Evolutionary conservation across 2,113 vertebrate genomes (phyloP).

Genomic region (Climacteris rufus): DNA sequence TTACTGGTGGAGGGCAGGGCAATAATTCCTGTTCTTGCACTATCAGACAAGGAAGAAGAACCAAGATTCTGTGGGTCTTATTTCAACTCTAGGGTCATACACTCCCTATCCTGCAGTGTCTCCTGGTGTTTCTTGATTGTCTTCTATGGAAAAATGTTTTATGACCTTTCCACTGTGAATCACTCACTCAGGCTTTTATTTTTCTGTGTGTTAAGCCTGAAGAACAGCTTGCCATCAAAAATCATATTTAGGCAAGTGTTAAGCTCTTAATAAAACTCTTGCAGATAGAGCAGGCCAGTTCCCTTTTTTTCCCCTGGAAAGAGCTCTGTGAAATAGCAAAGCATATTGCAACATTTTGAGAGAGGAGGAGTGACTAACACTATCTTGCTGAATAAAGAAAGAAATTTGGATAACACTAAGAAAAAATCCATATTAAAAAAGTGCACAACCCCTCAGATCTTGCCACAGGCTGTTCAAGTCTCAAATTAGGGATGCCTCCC

Average conservation of each 20-base stretch:
- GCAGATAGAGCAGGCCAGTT: not conserved
- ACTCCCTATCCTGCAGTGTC: slow-evolving; percentile 15
- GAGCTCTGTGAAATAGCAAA: not conserved
- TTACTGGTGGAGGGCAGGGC: slow-evolving; percentile 45
- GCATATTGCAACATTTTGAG: not conserved
- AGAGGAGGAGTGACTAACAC: not conserved
- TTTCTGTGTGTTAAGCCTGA: not conserved
- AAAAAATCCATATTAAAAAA: not conserved
- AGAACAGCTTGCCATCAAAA: not conserved
- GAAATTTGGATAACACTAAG: not conserved
- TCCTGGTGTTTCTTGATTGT: slow-evolving; percentile 5
- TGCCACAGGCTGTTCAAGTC: not conserved
- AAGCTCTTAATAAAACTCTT: not conserved
- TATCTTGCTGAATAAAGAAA: not conserved
- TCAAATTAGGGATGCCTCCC: not conserved
- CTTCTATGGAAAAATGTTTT: not conserved
- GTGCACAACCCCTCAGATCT: not conserved
- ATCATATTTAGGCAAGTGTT: not conserved
- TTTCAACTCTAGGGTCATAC: not conserved
- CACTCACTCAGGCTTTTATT: not conserved
- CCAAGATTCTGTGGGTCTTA: slow-evolving; percentile 21
- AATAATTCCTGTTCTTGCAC: slow-evolving; percentile 15
- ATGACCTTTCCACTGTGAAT: not conserved
- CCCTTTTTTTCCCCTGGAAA: not conserved
- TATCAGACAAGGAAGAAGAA: slow-evolving; percentile 14